Percentiles rank a stretch among this genome's conserved stretches.
These are phyloP conservation scores for Cryptops parisi DNA, from an alignment of 2,888 invertebrate species.

Conservation along the genomic window DNA sequence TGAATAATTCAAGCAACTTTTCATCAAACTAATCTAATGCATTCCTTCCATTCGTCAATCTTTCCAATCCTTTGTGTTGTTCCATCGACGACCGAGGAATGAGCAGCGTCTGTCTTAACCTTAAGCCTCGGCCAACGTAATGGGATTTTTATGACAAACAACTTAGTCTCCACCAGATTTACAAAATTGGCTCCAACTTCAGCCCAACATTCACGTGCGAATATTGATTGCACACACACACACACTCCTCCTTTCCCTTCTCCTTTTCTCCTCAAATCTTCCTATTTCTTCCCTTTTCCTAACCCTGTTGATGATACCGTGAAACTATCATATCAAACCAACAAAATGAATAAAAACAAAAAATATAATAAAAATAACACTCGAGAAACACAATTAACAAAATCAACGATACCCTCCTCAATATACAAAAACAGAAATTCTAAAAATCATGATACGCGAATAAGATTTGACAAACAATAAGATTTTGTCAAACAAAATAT, in stretches of 20 bases:
- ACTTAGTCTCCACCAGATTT: constrained; percentile 6
- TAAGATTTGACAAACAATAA: too few relatives aligned
- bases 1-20: too few relatives aligned
- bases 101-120: background rate
- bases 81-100: too few relatives aligned
- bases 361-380: background rate
- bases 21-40: too few relatives aligned
- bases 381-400: background rate
- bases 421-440: background rate
- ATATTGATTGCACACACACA: background rate
- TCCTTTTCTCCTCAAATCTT: too few relatives aligned
- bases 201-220: background rate
- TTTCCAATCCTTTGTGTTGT: too few relatives aligned
- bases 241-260: background rate
- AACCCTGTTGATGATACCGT: too few relatives aligned
- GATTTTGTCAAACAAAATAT: too few relatives aligned
- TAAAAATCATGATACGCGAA: too few relatives aligned
- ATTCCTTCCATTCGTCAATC: too few relatives aligned
- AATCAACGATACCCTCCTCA: too few relatives aligned
- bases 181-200: constrained; percentile 10
- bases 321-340: background rate
- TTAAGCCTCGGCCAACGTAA: background rate
- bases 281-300: too few relatives aligned
- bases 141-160: constrained; percentile 9
- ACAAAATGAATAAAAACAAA: background rate